Evolutionary conservation across 2,888 invertebrate genomes (phyloP), one percentile per base, ranked within the genome.

Genomic region (Zhengitettix transpicula): DNA sequence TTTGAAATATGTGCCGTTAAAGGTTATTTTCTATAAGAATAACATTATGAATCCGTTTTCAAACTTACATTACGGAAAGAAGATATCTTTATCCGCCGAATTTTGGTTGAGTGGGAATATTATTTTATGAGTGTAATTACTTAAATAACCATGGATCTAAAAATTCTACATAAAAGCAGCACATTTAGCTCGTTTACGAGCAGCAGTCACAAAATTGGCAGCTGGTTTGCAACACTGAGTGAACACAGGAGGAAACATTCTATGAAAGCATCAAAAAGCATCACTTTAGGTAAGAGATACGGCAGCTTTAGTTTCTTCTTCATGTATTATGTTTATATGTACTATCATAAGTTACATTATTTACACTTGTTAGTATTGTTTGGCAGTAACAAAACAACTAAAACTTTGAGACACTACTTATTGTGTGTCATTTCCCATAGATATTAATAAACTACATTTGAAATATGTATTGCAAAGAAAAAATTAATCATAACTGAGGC

Each of bases 181-280:
- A 73, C 73, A 56, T 73, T 74, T 65, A 72, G 71, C 64, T 69
- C 71, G 41, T 71, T 73, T 62, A 72, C 69, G 56, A 67, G 70
- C 60, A 71, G 72, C 60, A 68, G 71, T 58, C 71, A 71, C 61
- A 73, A 73, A 67, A 67, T 74, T 57, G 71, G 72, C 57, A 71
- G 68, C 64, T 74, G 74, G 74, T 72, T 74, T 65, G 70, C 72
- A 12, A 69, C 72, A 40, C 64, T 73, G 59, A 71, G 71, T 58
- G 70, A 71, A 56, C 68, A 72, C 42, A 68, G 71, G 53, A 70
- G 69, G 58, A 70, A 69, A 63, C 64, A 66, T 53, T 67, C 67
- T 52, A 65, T 67, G 65, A 69, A 68, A 65, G 64, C 67, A 52
- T 70, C 70, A 42, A 68, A 69, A 65, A 70, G 70, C 64, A 66